These are phyloP conservation scores for Rhodophaea formosa DNA, from an alignment of 2,888 invertebrate genomes.

Conservation along the genomic window DNA sequence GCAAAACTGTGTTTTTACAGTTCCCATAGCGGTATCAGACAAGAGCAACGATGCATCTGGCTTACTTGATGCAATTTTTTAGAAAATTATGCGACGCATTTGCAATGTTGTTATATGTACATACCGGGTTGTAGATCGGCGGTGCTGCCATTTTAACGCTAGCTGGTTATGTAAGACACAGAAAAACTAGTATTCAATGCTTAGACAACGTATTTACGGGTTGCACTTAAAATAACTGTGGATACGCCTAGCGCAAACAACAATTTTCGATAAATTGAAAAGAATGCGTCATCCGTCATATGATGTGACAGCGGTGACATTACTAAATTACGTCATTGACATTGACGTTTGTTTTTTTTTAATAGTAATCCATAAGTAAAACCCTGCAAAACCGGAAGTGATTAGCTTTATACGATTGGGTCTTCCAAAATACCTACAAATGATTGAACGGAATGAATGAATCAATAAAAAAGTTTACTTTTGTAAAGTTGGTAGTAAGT, in stretches of 20 bases:
- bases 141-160: slow-evolving; percentile 53
- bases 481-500: slow-evolving; percentile 28
- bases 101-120: slow-evolving; percentile 29
- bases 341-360: slow-evolving; percentile 11
- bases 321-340: background rate
- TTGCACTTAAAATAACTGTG: slow-evolving; percentile 41
- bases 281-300: slow-evolving; percentile 57
- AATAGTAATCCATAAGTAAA: background rate
- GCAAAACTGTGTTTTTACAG: background rate
- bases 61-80: background rate
- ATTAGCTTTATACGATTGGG: background rate
- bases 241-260: slow-evolving; percentile 51
- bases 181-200: slow-evolving; percentile 24
- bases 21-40: background rate
- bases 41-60: background rate
- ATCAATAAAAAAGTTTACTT: slow-evolving; percentile 1
- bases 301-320: slow-evolving; percentile 40
- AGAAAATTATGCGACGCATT: background rate
- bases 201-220: slow-evolving; percentile 30
- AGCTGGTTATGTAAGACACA: slow-evolving; percentile 25
- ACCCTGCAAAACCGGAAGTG: too few relatives aligned
- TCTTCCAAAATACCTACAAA: background rate
- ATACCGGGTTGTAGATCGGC: slow-evolving; percentile 69
- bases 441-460: background rate
- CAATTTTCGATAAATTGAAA: slow-evolving; percentile 42